Base-by-base conservation (phyloP, 2,888 invertebrate species). In the Galerucella calmariensis region DNA sequence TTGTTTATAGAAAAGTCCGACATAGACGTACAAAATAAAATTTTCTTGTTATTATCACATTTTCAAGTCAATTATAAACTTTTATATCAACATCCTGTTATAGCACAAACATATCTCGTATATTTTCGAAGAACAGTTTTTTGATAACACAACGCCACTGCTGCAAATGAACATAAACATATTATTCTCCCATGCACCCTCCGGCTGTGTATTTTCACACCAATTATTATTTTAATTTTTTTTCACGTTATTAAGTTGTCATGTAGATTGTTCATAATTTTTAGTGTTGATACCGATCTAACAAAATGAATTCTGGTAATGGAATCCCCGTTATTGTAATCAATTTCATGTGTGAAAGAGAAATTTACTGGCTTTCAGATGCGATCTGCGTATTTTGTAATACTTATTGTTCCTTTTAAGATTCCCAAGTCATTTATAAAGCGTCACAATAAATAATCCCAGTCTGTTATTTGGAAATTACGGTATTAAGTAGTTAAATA, bases 161-260 rank as follows among this genome's bases (percentile, higher is more conserved):
- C 9, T 14, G n/a, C 14, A 11, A 14, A 58, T 58, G 20, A 9
- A 27, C 53, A 41, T 27, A 69, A 75, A 63, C 62, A 27, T 35
- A 59, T 27, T 27, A 27, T 73, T 66, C 41, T 69, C 73, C 63
- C 70, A 67, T 62, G 69, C 66, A 71, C 73, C 78, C 68, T 58
- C 63, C 69, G 67, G 61, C 74, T 71, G 72, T 76, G 56, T 71
- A 67, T 77, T 79, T 77, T 77, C 71, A 73, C 79, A 76, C 75
- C 76, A 75, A 76, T 77, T 79, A 79, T 58, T 71, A 77, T 75
- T 77, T 76, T 75, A 73, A 79, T 77, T 77, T 66, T 75, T 74
- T 69, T 75, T 77, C 35, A 72, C 72, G 61, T 77, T 75, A 78
- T 78, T 77, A 77, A 77, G 73, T 77, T 77, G 78, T 78, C 78